Evolutionary conservation across 2,888 invertebrate genomes (phyloP).

Genomic region (Amphiduros pacificus): DNA sequence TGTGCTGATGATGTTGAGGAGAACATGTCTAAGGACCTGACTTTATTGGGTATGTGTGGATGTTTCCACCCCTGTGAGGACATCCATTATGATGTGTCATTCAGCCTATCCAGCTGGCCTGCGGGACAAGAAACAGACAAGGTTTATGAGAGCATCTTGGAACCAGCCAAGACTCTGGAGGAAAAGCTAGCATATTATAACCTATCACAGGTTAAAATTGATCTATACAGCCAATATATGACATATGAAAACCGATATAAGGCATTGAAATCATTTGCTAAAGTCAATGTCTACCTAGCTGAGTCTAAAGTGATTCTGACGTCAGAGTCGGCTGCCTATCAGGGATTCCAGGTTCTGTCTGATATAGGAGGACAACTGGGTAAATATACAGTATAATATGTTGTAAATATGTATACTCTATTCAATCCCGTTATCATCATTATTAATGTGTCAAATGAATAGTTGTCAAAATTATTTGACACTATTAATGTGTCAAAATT

Average conservation of each 20-base stretch:
- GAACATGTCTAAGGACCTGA: not conserved
- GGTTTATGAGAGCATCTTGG: not conserved
- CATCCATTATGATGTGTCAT: not conserved
- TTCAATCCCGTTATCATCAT: no score
- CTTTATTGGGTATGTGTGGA: not conserved
- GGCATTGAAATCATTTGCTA: not conserved
- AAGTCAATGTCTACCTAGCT: not conserved
- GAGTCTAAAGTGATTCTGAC: not conserved
- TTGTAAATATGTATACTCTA: no score
- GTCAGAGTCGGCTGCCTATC: not conserved
- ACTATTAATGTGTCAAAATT: no score
- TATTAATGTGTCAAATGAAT: no score
- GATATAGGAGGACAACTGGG: not conserved
- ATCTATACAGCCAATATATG: not conserved
- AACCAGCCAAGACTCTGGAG: not conserved
- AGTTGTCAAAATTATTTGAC: no score
- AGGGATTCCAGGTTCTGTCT: not conserved
- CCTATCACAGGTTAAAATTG: not conserved
- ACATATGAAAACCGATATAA: not conserved
- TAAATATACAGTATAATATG: no score
- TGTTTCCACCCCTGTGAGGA: not conserved
- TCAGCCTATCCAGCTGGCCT: not conserved
- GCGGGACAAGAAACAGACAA: not conserved
- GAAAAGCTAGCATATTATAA: no score
- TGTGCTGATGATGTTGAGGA: not conserved